Evolutionary conservation across 2,797 vertebrate species (phyloP), one percentile per base, ranked within the genome.

Genomic region (Cetoscarus ocellatus): DNA sequence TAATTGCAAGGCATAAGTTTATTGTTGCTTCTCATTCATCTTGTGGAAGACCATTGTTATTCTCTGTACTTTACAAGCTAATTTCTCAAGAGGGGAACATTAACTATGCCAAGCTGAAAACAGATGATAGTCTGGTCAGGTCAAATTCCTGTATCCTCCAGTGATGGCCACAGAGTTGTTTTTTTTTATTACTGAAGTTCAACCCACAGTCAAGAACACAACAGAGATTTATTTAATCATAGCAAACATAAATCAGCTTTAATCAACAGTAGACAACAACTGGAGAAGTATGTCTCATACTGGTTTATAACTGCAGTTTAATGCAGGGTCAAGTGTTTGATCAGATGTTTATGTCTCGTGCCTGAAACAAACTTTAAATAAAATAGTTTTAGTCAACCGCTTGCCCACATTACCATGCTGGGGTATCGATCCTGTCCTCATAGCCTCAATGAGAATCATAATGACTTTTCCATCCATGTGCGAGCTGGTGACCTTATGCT

Each of bases 391-490:
- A 14, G n/a, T 18, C 10, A 61, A 47, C 55, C 45, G 52, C 18
- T 47, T 17, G 27, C 14, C n/a, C 40, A 48, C 10, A 54, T 44
- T 35, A 50, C 58, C 34, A 64, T 45, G 55, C 61, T 48, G 52
- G 13, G 18, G 51, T 49, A n/a, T 49, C 8, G 47, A 34, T 0
- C 2, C 42, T 77, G 84, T 70, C 74, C 78, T 68, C 43, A 1
- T 19, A 12, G 52, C 17, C 47, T 53, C 15, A 80, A 52, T 79
- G 67, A 79, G 47, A 71, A 77, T 19, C 49, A 57, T 70, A 75
- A 74, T 59, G 70, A 76, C 67, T 84, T 84, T 89, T 85, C 72
- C 76, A 47, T 73, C 9, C 50, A 15, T 52, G 67, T 43, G 3
- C 47, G 27, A 45, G 47, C 49, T n/a, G 51, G 4, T 66, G 86